Conservation (phyloP, 1,140 invertebrate species). For the Achroia grisella region DNA sequence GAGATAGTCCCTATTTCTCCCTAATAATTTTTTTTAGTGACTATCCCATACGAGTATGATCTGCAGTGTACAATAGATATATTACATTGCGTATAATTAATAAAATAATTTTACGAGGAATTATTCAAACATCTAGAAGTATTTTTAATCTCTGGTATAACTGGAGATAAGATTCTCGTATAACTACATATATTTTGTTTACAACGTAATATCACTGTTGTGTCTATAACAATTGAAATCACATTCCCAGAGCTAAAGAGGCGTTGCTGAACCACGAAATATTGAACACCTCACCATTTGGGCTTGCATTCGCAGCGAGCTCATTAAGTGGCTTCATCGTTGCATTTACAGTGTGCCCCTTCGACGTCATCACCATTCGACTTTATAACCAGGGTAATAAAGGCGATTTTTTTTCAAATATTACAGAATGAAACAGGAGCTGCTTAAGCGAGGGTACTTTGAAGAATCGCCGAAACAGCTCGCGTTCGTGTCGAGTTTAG, state of each 20-base stretch:
- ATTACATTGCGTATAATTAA: too few species aligned
- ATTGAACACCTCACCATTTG: slow-evolving; percentile 72
- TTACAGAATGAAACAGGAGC: slow-evolving; percentile 72
- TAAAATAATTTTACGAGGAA: too few species aligned
- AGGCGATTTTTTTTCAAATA: background rate
- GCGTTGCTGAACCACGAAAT: slow-evolving; percentile 74
- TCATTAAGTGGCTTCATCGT: slow-evolving; percentile 83
- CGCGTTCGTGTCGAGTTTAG: slow-evolving; percentile 81
- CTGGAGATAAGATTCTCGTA: too few species aligned
- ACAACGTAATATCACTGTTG: too few species aligned
- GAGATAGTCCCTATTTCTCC: too few species aligned
- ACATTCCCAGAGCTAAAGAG: slow-evolving; percentile 68
- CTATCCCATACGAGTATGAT: too few species aligned
- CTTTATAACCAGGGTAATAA: slow-evolving; percentile 89
- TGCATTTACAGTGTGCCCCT: slow-evolving; percentile 85
- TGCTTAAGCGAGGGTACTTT: slow-evolving; percentile 73
- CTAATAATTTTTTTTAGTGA: too few species aligned
- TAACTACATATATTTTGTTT: too few species aligned
- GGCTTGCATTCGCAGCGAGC: slow-evolving; percentile 81
- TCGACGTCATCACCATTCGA: slow-evolving; percentile 88
- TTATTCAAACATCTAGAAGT: too few species aligned
- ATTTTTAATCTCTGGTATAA: too few species aligned
- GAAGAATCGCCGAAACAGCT: slow-evolving; percentile 72
- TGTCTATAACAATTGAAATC: too few species aligned
- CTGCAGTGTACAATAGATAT: too few species aligned